Evolutionary conservation across 2,888 invertebrate genomes (phyloP), one percentile per base, ranked within the genome.

Genomic region (Limnephilus auricula): DNA sequence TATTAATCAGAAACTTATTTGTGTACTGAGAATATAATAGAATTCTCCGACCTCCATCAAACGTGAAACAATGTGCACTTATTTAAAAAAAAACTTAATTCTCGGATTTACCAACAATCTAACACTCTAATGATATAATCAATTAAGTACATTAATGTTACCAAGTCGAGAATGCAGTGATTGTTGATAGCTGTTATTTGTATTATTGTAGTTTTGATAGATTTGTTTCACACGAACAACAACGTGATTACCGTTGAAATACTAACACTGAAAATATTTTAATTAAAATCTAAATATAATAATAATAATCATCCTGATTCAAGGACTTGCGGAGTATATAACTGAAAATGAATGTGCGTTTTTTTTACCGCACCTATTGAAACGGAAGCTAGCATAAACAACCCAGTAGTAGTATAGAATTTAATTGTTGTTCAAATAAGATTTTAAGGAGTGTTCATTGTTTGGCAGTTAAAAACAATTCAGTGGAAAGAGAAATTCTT

Each of bases 251-350:
- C 50, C 31, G 31, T 45, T 85, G 85, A 85, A 45, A 45, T 25
- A 65, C 30, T 88, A 30, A 18, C 78, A 78, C 79, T 78, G 88
- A 88, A 88, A 88, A 88, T 88, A 88, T 45, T 88, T 88, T 88
- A 88, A 88, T 88, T 88, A 88, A 31, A 65, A 65, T 25, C 65
- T 65, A 6, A 9, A 65, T 65, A 65, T 45, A n/a, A 15, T 45
- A 45, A 45, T 45, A 30, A 31, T 65, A 88, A 88, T 88, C 13
- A 79, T 88, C n/a, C 34, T 25, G n/a, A 78, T 18, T 65, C 88
- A 88, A 88, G 88, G 88, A 78, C 78, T 9, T 40, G 85, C 85
- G 50, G 2, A 13, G 85, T 12, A 31, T 13, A 13, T 10, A 65
- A 50, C 40, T 30, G 31, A 86, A 40, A 86, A 86, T 31, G 50